A percentile compares a stretch with the other conserved stretches of the same genome.
Conservation (phyloP, 2,888 invertebrate genomes). For the Spatulosminthurus flaviceps region DNA sequence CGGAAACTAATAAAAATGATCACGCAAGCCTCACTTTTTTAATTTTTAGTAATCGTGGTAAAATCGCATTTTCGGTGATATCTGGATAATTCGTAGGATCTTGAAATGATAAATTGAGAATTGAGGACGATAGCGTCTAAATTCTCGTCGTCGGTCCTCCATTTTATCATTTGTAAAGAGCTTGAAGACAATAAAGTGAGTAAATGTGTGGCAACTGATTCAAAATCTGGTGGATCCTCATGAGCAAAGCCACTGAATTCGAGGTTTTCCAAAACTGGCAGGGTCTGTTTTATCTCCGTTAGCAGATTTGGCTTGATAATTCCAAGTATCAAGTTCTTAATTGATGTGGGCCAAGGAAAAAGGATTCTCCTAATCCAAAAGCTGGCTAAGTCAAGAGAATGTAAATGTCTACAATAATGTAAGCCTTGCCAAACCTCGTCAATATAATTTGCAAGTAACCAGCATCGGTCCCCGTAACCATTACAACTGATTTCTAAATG, state of each 20-base stretch:
- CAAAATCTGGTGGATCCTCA: conserved; percentile 1
- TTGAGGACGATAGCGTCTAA: background rate
- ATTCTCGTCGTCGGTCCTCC: conserved; percentile 14
- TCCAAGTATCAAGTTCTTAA: conserved; percentile 4
- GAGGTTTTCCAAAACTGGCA: conserved; percentile 1
- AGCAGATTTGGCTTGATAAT: conserved; percentile 3
- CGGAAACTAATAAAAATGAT: too few species aligned
- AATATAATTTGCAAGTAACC: conserved; percentile 24
- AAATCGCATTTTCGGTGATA: background rate
- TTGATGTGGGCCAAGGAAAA: conserved; percentile 2
- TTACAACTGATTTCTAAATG: conserved; percentile 3
- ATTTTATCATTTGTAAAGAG: conserved; percentile 7
- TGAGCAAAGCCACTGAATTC: conserved; percentile 29
- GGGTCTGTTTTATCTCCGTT: background rate
- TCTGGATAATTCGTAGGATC: background rate
- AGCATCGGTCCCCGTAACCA: conserved; percentile 30
- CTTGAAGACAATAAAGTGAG: background rate
- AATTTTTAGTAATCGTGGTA: background rate
- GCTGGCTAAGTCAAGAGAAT: conserved; percentile 23
- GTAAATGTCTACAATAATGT: background rate
- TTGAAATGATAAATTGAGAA: background rate
- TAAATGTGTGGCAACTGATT: background rate
- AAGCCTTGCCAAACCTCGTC: conserved; percentile 18
- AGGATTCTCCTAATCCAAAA: conserved; percentile 29
- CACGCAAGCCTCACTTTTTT: background rate